Conservation (phyloP, 23 tunicate species). For the Diplosoma virens region DNA sequence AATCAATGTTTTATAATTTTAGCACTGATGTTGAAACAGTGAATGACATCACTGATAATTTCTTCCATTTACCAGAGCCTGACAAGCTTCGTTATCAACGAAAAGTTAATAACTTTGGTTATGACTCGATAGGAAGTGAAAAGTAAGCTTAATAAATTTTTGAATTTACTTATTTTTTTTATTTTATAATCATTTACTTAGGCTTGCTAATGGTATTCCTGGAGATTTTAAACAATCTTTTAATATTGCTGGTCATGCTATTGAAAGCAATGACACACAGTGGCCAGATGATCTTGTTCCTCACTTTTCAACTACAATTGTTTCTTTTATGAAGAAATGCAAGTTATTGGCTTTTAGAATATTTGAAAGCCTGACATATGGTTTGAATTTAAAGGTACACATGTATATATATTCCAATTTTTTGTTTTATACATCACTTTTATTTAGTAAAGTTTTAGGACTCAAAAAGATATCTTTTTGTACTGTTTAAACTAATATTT, state of each 20-base stretch:
- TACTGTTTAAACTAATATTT: background rate
- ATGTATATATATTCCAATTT: too few species aligned
- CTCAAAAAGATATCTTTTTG: background rate
- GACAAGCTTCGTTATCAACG: too few species aligned
- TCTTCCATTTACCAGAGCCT: too few species aligned
- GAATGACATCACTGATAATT: too few species aligned
- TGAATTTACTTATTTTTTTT: background rate
- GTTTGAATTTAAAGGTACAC: conserved; percentile 42
- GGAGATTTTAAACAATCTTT: conserved; percentile 66
- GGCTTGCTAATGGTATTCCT: conserved; percentile 35
- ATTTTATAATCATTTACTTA: too few species aligned
- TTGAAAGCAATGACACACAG: background rate
- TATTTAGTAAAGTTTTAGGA: too few species aligned
- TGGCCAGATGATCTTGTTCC: conserved; percentile 76
- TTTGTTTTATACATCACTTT: background rate
- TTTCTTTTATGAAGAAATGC: conserved; percentile 40
- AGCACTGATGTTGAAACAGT: too few species aligned
- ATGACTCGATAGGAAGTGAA: conserved; percentile 31
- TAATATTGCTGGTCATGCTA: conserved; percentile 39
- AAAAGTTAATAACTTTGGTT: too few species aligned
- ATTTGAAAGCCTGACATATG: conserved; percentile 47
- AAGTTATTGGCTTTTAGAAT: conserved; percentile 36
- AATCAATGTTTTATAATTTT: too few species aligned
- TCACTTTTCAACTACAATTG: conserved; percentile 23
- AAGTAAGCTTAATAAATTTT: background rate